These are phyloP conservation scores for Ips typographus DNA, from an alignment of 1,140 invertebrate species.

Conservation along the genomic window DNA sequence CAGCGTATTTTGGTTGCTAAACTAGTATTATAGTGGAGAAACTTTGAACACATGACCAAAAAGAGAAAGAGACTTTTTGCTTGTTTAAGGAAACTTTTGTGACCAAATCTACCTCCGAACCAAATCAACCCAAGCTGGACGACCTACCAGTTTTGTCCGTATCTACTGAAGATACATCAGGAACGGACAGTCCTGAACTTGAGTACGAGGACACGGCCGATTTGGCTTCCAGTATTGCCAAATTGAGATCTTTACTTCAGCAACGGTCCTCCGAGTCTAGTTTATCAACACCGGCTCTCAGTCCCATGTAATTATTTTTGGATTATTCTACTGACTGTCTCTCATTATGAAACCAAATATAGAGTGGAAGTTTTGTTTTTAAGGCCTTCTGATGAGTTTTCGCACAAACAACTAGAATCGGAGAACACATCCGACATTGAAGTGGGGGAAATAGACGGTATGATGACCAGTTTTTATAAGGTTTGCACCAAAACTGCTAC, in stretches of 20 bases:
- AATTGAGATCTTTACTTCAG: slow-evolving; percentile 65
- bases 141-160: slow-evolving; percentile 37
- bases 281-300: slow-evolving; percentile 48
- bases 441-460: slow-evolving; percentile 42
- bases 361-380: slow-evolving; percentile 10
- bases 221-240: slow-evolving; percentile 72
- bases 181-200: slow-evolving; percentile 57
- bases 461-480: slow-evolving; percentile 50
- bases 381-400: slow-evolving; percentile 40
- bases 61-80: no score
- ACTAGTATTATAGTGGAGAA: no score
- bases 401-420: slow-evolving; percentile 33
- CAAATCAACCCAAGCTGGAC: slow-evolving; percentile 2
- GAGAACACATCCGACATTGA: slow-evolving; percentile 31
- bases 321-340: not conserved
- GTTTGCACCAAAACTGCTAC: slow-evolving; percentile 50
- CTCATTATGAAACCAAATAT: not conserved
- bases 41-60: no score
- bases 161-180: slow-evolving; percentile 34
- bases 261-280: slow-evolving; percentile 60
- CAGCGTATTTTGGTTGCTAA: no score
- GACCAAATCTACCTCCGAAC: no score
- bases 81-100: no score
- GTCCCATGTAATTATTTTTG: slow-evolving; percentile 45
- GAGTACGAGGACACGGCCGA: slow-evolving; percentile 73